Base-by-base conservation (phyloP, 2,113 vertebrate species). In the Plecotus auritus region DNA sequence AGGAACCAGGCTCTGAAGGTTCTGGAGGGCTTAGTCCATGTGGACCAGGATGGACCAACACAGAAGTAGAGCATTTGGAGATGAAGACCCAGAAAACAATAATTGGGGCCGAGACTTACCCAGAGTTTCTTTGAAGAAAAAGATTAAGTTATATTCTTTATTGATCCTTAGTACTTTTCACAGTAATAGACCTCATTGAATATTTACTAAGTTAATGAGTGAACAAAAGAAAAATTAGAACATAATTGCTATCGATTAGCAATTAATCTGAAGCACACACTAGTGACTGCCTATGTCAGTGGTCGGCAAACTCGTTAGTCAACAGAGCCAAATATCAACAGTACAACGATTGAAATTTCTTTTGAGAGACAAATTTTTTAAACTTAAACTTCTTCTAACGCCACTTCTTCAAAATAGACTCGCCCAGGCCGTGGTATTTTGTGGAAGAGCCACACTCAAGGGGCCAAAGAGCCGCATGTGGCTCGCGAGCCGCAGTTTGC, bases 201-300 rank as follows among this genome's bases (percentile, higher is more conserved):
- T 96, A 77, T 95, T 95, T 94, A 74, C 35, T 67, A 94, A 78
- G 59, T 80, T 83, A 87, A 90, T 67, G 70, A 78, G 12, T 72
- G 28, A 85, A 95, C 7, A 18, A 47, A 86, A 92, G 54, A 80
- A 64, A 83, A 7, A 30, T 59, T 61, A 82, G 77, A 80, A 69
- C 2, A 2, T 42, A 83, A 96, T 45, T 17, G 10, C 54, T 78
- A n/a, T 84, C 10, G 45, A 56, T 96, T 76, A 89, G 66, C 35
- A 91, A 69, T 91, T 84, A 66, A 77, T 42, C 51, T 77, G 45
- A 89, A 64, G 9, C 28, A 59, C 30, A 76, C n/a, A 20, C 77
- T 74, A 49, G 32, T 76, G 51, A 90, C 59, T 26, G 69, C 59
- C 40, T 64, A 4, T 45, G 42, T 94, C 37, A 40, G 37, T 4